A percentile compares a stretch with the other conserved stretches of the same genome.
phyloP scores from a whole-genome alignment of 1,140 invertebrate species.

The Bombus vancouverensis region DNA sequence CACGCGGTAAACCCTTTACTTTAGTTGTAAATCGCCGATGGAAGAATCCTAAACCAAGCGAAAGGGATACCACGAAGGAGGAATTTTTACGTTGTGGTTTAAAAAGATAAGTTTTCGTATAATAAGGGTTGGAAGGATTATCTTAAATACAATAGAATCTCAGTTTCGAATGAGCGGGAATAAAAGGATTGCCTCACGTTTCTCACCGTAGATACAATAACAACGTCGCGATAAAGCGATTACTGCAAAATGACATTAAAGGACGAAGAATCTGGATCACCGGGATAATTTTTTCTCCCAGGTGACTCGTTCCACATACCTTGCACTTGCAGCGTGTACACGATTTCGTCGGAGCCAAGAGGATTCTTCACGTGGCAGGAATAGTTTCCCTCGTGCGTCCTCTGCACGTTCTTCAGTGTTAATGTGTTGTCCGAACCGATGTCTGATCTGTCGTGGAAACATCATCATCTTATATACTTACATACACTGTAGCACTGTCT shows the following conservation, averaged over 20 bases:
- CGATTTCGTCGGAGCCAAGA: constrained; percentile 85
- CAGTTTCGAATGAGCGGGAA: too few relatives aligned
- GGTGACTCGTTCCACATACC: constrained; percentile 65
- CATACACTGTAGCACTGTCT: not conserved
- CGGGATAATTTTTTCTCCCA: not conserved
- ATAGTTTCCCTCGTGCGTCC: constrained; percentile 86
- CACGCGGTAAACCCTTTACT: not conserved
- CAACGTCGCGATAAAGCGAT: not conserved
- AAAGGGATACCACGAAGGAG: not conserved
- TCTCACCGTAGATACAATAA: not conserved
- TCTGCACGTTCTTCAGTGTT: constrained; percentile 83
- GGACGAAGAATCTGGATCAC: not conserved
- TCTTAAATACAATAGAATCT: not conserved
- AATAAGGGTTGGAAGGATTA: not conserved
- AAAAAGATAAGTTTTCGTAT: not conserved
- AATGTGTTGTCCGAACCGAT: constrained; percentile 85
- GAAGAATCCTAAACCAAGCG: not conserved
- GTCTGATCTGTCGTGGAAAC: constrained; percentile 73
- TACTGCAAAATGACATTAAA: not conserved
- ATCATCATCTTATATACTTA: too few relatives aligned
- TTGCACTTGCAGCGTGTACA: constrained; percentile 85
- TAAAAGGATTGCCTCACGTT: not conserved
- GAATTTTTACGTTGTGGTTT: too few relatives aligned
- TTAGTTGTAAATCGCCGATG: not conserved
- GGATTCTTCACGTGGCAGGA: constrained; percentile 85